Base-by-base conservation (phyloP, 2,888 invertebrate genomes). In the Netelia fuscicornis region DNA sequence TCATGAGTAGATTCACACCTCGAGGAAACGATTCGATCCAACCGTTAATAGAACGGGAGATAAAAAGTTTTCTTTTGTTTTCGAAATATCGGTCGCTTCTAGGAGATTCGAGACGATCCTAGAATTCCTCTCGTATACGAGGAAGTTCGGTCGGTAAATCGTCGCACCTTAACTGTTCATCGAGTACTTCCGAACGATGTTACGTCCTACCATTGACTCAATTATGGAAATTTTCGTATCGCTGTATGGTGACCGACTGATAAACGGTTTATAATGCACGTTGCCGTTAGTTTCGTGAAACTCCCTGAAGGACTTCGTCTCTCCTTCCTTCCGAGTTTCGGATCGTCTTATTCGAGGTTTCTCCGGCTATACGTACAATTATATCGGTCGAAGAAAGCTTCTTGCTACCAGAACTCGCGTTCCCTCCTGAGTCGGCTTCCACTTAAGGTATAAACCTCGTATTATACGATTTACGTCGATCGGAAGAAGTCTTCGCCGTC, bases 371-470 rank as follows among this genome's bases (percentile, higher is more conserved):
- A 58, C 58, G n/a, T 56, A 56, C 5, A 58, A 20, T 48, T 58
- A 20, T 58, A 58, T 58, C 3, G 2, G 20, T 58, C 6, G 1
- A n/a, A 58, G 11, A 44, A 56, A 83, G 11, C 71, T 78, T 74
- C 60, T 30, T 56, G 72, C 13, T 23, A 13, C 54, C 42, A 23
- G 54, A 60, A 64, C 58, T 75, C 56, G n/a, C 23, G 56, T 62
- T 70, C 54, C 44, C 56, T 70, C 30, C 17, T 56, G 62, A 82
- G 78, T 82, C 56, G 30, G 78, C 83, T 84, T 77, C 84, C 83
- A 85, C 86, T 85, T 86, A 85, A 83, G 81, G 77, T 65, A 20
- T 42, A 37, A 54, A n/a, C 25, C 25, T 44, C 44, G 9, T 9
- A 10, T 3, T 17, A 23, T 44, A 20, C 44, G 1, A 20, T 17